Evolutionary conservation across 2,888 invertebrate species (phyloP).

Genomic region (Steromphala cineraria): DNA sequence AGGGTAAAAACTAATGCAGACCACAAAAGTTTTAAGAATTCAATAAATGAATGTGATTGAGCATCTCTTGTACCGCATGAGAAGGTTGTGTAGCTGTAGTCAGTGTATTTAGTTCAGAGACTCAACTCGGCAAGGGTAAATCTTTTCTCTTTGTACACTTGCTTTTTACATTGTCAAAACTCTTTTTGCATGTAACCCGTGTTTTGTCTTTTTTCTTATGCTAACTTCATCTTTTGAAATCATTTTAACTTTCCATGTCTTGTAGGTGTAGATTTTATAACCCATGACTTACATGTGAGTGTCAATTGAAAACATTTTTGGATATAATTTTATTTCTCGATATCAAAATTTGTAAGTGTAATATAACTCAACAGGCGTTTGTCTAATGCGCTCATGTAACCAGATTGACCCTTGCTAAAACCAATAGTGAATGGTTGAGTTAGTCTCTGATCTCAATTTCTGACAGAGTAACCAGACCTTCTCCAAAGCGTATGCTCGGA

Average conservation of each 20-base stretch:
- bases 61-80: constrained; percentile 3
- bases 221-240: no score
- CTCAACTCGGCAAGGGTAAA: constrained; percentile 15
- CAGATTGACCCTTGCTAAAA: constrained; percentile 11
- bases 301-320: no score
- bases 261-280: no score
- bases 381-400: not conserved
- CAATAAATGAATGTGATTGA: not conserved
- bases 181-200: no score
- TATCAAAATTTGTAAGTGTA: no score
- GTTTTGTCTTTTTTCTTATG: no score
- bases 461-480: constrained; percentile 40
- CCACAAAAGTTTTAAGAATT: no score
- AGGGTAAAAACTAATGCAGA: no score
- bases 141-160: not conserved
- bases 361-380: not conserved
- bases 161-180: no score
- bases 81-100: constrained; percentile 15
- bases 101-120: constrained; percentile 17
- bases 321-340: no score
- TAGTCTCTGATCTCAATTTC: constrained; percentile 23
- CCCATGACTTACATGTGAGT: no score
- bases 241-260: no score
- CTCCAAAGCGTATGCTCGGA: constrained; percentile 39
- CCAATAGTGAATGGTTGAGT: constrained; percentile 7